phyloP scores from a whole-genome alignment of 92 coral and sea anemone species.

The Scolanthus callimorphus region DNA sequence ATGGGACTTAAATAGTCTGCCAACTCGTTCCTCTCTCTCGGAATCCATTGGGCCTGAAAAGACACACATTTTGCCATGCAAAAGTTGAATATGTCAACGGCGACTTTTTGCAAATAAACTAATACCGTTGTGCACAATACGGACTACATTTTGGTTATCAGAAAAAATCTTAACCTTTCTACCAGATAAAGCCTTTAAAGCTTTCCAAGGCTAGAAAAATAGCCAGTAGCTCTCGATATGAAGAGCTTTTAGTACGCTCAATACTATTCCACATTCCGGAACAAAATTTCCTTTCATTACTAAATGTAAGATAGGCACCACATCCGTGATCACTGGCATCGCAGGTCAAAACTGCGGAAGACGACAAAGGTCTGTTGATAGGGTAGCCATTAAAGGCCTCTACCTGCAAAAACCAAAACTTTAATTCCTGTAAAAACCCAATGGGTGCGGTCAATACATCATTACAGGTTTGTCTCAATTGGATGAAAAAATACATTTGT shows the following conservation, averaged over 20 bases:
- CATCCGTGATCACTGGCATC: conserved; percentile 39
- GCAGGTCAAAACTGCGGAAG: conserved; percentile 20
- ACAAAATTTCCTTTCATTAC: conserved; percentile 8
- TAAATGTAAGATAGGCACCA: conserved; percentile 16
- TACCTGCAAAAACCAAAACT: conserved; percentile 20
- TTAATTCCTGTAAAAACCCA: conserved; percentile 12
- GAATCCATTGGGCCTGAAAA: too few species aligned
- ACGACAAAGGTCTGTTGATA: conserved; percentile 31
- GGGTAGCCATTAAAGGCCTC: conserved; percentile 42
- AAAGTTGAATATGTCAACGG: too few species aligned
- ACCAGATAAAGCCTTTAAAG: background rate
- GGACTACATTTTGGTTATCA: conserved; percentile 35
- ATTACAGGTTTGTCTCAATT: conserved; percentile 16
- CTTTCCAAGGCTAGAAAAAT: conserved; percentile 6
- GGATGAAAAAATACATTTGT: conserved; percentile 34
- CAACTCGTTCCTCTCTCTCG: too few species aligned
- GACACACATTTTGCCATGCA: too few species aligned
- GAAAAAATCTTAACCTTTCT: conserved; percentile 31
- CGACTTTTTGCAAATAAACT: too few species aligned
- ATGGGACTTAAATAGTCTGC: too few species aligned
- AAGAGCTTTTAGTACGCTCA: conserved; percentile 21
- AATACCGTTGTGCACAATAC: conserved; percentile 27
- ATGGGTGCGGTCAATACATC: conserved; percentile 22
- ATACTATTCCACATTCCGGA: conserved; percentile 11
- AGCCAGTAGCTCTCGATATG: conserved; percentile 27